These are phyloP conservation scores for Cancer borealis DNA, from an alignment of 2,888 invertebrate genomes.

Conservation along the genomic window DNA sequence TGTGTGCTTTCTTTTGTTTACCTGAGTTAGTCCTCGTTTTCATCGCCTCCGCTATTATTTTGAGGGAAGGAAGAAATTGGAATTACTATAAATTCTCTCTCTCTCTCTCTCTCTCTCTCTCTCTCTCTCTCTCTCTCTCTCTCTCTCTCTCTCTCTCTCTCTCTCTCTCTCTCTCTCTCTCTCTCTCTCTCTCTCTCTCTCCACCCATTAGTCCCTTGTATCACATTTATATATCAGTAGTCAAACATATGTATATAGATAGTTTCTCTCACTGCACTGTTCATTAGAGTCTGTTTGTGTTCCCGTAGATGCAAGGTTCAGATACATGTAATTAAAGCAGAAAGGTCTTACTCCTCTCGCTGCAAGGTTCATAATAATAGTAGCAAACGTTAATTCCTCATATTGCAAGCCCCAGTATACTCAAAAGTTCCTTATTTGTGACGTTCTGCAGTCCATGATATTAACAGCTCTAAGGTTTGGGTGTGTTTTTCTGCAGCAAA, in stretches of 20 bases:
- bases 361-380: too few species aligned
- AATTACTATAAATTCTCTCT: neutral
- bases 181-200: constrained; percentile 36
- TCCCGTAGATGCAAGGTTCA: neutral
- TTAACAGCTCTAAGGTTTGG: too few species aligned
- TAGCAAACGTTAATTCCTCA: too few species aligned
- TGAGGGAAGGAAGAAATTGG: neutral
- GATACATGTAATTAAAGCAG: neutral
- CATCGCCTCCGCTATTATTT: neutral
- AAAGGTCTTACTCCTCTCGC: too few species aligned
- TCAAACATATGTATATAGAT: too few species aligned
- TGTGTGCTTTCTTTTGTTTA: neutral
- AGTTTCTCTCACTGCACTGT: neutral
- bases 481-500: too few species aligned
- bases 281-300: neutral
- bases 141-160: constrained; percentile 54
- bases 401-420: too few species aligned
- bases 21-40: neutral
- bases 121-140: constrained; percentile 52
- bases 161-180: constrained; percentile 52
- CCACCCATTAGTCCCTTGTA: too few species aligned
- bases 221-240: too few species aligned
- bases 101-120: constrained; percentile 54
- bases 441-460: too few species aligned
- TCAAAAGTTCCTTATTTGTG: too few species aligned